Percentiles rank a stretch among this genome's conserved stretches.
phyloP scores from a whole-genome alignment of 1,140 invertebrate species.

The Pseudachorutes palmiensis region DNA sequence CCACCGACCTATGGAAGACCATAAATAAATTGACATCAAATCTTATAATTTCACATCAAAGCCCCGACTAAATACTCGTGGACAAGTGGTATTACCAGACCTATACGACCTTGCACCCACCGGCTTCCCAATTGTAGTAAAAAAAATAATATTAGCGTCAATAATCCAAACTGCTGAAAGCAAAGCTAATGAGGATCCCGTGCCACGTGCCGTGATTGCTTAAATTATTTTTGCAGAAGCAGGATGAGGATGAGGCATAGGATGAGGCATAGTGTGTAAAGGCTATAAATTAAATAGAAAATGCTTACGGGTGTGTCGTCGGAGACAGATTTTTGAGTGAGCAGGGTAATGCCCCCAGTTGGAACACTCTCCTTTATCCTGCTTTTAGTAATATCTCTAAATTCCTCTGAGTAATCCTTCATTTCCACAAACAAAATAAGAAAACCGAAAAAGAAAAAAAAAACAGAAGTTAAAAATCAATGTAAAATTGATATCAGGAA shows the following conservation, averaged over 20 bases:
- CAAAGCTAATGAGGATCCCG: too few relatives aligned
- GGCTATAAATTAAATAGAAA: too few relatives aligned
- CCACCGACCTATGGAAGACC: constrained; percentile 30
- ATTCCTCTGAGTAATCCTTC: constrained; percentile 93
- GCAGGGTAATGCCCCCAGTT: constrained; percentile 79
- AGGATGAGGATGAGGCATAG: too few relatives aligned
- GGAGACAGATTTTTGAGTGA: constrained; percentile 88
- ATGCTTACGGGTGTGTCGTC: constrained; percentile 82
- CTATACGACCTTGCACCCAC: too few relatives aligned
- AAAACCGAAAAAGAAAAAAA: constrained; percentile 42
- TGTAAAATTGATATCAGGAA: background rate
- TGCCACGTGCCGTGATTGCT: too few relatives aligned
- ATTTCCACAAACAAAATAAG: constrained; percentile 26
- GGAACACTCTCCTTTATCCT: constrained; percentile 82
- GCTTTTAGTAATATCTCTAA: constrained; percentile 88
- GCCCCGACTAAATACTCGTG: background rate
- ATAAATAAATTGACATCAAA: background rate
- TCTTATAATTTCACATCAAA: background rate
- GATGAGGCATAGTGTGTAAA: too few relatives aligned
- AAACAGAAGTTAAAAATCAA: constrained; percentile 15
- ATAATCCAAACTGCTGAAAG: too few relatives aligned
- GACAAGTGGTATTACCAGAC: background rate
- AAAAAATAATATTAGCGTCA: too few relatives aligned
- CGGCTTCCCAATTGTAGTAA: too few relatives aligned
- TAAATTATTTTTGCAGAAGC: too few relatives aligned